phyloP scores from a whole-genome alignment of 2,888 invertebrate genomes.

The Melinopterus prodromus region DNA sequence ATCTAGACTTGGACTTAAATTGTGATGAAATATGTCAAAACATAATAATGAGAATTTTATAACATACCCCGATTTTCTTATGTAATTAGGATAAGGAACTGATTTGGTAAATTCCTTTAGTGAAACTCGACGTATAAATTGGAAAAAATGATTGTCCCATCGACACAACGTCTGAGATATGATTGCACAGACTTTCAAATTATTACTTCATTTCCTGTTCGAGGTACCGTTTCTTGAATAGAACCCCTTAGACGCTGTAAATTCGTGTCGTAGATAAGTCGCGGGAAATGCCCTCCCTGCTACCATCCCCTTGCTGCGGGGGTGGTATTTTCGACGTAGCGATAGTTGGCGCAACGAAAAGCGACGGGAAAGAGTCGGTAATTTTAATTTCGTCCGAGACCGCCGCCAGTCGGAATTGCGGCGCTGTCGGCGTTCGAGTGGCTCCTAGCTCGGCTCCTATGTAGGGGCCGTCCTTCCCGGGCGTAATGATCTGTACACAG shows the following conservation, averaged over 20 bases:
- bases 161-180: neutral
- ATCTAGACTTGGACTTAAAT: too few species aligned
- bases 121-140: neutral
- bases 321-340: neutral
- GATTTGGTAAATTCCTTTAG: neutral
- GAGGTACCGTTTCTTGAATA: neutral
- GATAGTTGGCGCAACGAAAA: neutral
- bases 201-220: neutral
- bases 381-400: neutral
- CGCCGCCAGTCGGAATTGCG: neutral
- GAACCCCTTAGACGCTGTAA: conserved; percentile 4
- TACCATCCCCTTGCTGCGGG: neutral
- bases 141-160: neutral
- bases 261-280: conserved; percentile 4
- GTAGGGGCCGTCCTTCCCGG: neutral
- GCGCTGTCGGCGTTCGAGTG: neutral
- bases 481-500: conserved; percentile 52
- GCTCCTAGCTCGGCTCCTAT: neutral
- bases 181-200: neutral
- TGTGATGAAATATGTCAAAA: too few species aligned
- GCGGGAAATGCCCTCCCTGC: neutral
- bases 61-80: too few species aligned
- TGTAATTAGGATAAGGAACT: neutral
- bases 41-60: too few species aligned
- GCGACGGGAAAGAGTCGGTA: neutral